These are phyloP conservation scores for Athene cunicularia DNA, from an alignment of 2,113 vertebrate species.

Conservation along the genomic window DNA sequence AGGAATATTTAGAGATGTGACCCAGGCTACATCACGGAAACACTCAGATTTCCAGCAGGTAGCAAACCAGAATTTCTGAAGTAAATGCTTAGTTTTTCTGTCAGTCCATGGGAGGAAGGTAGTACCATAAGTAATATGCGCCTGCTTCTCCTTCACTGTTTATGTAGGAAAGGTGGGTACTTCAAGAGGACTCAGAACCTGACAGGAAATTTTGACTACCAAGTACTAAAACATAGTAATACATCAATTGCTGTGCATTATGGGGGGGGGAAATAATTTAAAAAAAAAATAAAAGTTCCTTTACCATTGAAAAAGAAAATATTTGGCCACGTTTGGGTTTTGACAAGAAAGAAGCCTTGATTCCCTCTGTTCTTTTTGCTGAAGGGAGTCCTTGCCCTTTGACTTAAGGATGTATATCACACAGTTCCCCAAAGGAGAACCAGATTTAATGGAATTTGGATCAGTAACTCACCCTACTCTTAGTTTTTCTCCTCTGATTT, in stretches of 20 bases:
- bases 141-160: neutral
- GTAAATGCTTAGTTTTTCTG: neutral
- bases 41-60: neutral
- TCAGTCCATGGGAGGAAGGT: neutral
- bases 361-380: neutral
- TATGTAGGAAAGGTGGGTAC: neutral
- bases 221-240: neutral
- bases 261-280: too few relatives aligned
- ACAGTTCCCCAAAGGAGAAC: neutral
- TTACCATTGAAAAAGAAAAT: neutral
- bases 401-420: neutral
- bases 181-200: neutral
- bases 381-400: neutral
- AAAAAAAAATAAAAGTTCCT: too few relatives aligned
- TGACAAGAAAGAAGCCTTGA: neutral
- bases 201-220: neutral
- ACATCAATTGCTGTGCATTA: neutral
- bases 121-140: neutral
- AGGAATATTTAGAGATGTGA: neutral
- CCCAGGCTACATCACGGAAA: fast-evolving
- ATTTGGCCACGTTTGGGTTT: neutral
- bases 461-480: neutral
- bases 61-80: neutral
- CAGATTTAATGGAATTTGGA: neutral
- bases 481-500: neutral